Evolutionary conservation across 2,113 vertebrate genomes (phyloP), one percentile per base, ranked within the genome.

Genomic region (Abramis brama): DNA sequence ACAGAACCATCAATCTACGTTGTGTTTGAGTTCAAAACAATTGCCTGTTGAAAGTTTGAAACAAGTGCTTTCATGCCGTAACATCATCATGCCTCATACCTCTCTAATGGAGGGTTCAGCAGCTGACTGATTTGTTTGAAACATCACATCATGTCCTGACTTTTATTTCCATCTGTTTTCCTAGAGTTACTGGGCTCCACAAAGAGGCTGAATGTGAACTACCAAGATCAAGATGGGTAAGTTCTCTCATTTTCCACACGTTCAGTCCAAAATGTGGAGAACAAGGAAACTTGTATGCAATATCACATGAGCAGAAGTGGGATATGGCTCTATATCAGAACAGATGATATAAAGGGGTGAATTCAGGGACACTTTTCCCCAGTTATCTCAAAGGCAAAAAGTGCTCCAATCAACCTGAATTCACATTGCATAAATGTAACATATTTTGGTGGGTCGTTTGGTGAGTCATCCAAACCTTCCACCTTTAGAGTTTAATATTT

Each of bases 151-250:
- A 33, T 81, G 6, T 50, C 45, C 80, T 79, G 36, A 78, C 13
- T 25, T 33, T 25, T 60, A 79, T 83, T 79, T 81, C 27, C 45
- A 62, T 77, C 17, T 88, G 75, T 89, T 79, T 92, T 91, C 89
- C 23, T 91, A 95, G 95, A 95, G 92, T 85, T 95, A 83, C 92
- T 95, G 88, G 94, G 94, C 86, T 94, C 95, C 19, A 94, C 93
- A 84, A 95, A 95, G 92, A 93, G 91, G 85, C 94, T 95, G 78
- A 95, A 95, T 86, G 88, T 95, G 91, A 95, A 95, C 91, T 95
- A 94, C 87, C 95, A 95, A 85, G 95, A 95, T 90, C 87, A 93
- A 80, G 95, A 95, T 13, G 95, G 95, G 95, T 95, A 86, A 93
- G 94, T 88, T 36, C 43, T 30, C 3, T 21, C 6, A 8, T 15